A percentile compares a stretch with the other conserved stretches of the same genome.
phyloP scores from a whole-genome alignment of 2,888 invertebrate species.

The Parnassius apollo region DNA sequence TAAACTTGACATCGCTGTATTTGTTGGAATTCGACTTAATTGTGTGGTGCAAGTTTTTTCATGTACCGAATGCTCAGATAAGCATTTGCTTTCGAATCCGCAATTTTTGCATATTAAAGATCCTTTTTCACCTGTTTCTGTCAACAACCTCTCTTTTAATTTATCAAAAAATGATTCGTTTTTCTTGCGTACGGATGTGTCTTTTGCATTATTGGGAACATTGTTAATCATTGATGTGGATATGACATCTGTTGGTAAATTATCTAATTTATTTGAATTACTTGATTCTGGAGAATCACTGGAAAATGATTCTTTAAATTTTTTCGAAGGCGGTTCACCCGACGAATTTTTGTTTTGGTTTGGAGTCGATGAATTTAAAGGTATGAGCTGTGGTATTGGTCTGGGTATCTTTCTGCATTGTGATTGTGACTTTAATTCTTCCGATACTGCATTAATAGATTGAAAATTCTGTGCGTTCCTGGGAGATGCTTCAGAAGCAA shows the following conservation, averaged over 20 bases:
- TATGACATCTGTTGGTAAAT: conserved; percentile 53
- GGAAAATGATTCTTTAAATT: conserved; percentile 55
- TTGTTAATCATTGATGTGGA: conserved; percentile 49
- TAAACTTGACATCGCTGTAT: conserved; percentile 68
- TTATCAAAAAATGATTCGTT: conserved; percentile 91
- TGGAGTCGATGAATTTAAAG: conserved; percentile 79
- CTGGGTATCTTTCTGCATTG: conserved; percentile 70
- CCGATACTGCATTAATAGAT: conserved; percentile 44
- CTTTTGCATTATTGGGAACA: conserved; percentile 42
- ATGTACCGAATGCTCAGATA: conserved; percentile 90
- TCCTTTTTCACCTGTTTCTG: conserved; percentile 83
- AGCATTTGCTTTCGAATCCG: conserved; percentile 89
- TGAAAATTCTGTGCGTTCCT: conserved; percentile 48
- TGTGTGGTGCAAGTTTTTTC: conserved; percentile 84
- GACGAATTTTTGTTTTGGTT: conserved; percentile 59
- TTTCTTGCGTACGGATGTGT: conserved; percentile 75
- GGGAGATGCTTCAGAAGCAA: conserved; percentile 44
- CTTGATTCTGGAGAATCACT: conserved; percentile 36
- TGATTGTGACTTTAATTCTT: conserved; percentile 55
- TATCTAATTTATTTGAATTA: conserved; percentile 42
- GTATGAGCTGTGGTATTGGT: conserved; percentile 89
- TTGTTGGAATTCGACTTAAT: conserved; percentile 60
- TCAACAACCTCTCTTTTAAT: conserved; percentile 87
- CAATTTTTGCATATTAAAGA: conserved; percentile 86
- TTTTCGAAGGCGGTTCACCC: conserved; percentile 70